Evolutionary conservation across 1,140 invertebrate genomes (phyloP).

Genomic region (Lordiphosa stackelbergi): DNA sequence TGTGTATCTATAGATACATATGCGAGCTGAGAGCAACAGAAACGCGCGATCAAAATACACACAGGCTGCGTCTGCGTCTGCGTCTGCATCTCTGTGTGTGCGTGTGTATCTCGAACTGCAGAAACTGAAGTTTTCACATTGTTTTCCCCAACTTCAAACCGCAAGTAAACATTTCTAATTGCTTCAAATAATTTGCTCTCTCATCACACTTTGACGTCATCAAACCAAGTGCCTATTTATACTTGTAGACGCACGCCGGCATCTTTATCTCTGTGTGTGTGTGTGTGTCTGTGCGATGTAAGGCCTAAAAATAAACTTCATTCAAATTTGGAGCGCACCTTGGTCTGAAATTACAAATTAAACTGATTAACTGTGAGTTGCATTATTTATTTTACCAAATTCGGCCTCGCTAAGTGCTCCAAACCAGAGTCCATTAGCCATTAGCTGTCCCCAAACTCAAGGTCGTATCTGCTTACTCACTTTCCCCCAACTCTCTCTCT

Average conservation of each 20-base stretch:
- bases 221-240: slow-evolving; percentile 47
- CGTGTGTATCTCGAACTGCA: slow-evolving; percentile 8
- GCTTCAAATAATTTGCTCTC: slow-evolving; percentile 23
- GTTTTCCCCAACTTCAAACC: slow-evolving; percentile 37
- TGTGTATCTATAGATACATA: slow-evolving; percentile 28
- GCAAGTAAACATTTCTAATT: slow-evolving; percentile 38
- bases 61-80: background rate
- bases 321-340: slow-evolving; percentile 65
- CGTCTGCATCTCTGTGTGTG: background rate
- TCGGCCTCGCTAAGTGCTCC: slow-evolving; percentile 1
- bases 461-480: slow-evolving; percentile 25
- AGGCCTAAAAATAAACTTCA: slow-evolving; percentile 67
- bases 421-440: background rate
- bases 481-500: background rate
- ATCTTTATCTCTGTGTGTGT: slow-evolving; percentile 48
- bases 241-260: slow-evolving; percentile 51
- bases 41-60: slow-evolving; percentile 67
- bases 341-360: slow-evolving; percentile 29
- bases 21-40: slow-evolving; percentile 21
- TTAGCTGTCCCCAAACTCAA: slow-evolving; percentile 17
- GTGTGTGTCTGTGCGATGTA: slow-evolving; percentile 38
- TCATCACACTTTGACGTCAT: slow-evolving; percentile 56
- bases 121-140: slow-evolving; percentile 54
- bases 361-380: background rate
- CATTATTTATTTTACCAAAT: background rate